Evolutionary conservation across 2,888 invertebrate species (phyloP), one percentile per base, ranked within the genome.

Genomic region (Dolomedes plantarius): DNA sequence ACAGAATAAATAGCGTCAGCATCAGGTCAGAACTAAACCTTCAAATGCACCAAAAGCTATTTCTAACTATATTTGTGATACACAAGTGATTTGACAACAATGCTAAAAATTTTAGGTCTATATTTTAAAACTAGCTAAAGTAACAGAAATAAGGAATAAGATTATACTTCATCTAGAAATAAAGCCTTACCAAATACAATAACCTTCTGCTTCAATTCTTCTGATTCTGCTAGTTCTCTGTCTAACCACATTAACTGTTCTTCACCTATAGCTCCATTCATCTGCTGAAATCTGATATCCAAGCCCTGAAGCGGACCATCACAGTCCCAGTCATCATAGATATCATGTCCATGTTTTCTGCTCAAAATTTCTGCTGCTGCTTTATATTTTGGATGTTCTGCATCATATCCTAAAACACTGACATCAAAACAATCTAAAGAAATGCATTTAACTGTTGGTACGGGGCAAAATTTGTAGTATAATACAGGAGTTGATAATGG

Each of bases 361-460:
- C 50, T 74, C 3, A 91, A 72, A 16, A 90, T 88, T 7, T 89
- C 71, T 19, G 87, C 56, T 0, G 91, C 91, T 69, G 88, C 56
- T 67, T 79, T 32, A 69, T 89, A 89, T n/a, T 89, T 77, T 46
- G 89, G 90, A 74, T 90, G 89, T 16, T 83, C 76, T 6, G 87
- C 80, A 16, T 88, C 87, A 32, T 90, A 89, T 2, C 91, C 91
- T 7, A 91, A 85, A n/a, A 90, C 81, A 76, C 90, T 90, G 2
- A 91, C 88, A 39, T 92, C 91, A 88, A 91, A 92, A 28, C 90
- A 90, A 87, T 92, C 91, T 19, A 92, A 79, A 23, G 90, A 90
- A 36, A 91, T 89, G 23, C 91, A 75, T 77, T 90, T 89, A 19
- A 91, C 81, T 11, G 89, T 87, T 5, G 89, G 87, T 36, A 89